Evolutionary conservation across 2,888 invertebrate species (phyloP), one percentile per base, ranked within the genome.

Genomic region (Drosophila nigricruria): DNA sequence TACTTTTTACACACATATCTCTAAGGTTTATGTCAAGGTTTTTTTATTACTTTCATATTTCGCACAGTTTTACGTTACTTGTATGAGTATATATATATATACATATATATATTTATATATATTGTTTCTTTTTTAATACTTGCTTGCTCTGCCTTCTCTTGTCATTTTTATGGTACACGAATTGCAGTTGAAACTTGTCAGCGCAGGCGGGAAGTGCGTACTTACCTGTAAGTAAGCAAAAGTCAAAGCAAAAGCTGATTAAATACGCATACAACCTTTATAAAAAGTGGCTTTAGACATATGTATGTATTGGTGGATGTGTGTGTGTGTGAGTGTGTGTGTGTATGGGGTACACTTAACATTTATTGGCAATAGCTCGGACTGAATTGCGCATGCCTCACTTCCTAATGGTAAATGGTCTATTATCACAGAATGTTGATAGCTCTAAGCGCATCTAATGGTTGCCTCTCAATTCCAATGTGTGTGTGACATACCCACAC

Each of bases 1-100:
- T 83, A 80, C 70, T 47, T 81, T 82, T 82, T 77, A 66, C 74
- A 75, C 70, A 75, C 82, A 86, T 86, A 86, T 85, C 84, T 86
- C 73, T 82, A 85, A 85, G 87, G 84, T 86, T 85, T 85, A 86
- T 85, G 84, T 85, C 87, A 85, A 81, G 84, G 84, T 86, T 86
- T 79, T 79, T 78, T 79, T 78, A 78, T 75, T 77, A 78, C 75
- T 65, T 75, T 74, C 71, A 77, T 71, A 77, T 75, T 61, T 64
- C 64, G 67, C 66, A 61, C 69, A 45, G 56, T 60, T 61, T 49
- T 60, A 49, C 38, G 52, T 68, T 43, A 16, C 62, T 74, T 61
- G 58, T 53, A 43, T 61, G 52, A 34, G 42, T 53, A 49, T 20
- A 68, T 57, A 42, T 43, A 45, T 60, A 23, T 3, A 43, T 20